Conservation (phyloP, 23 tunicate genomes). For the Ascidia mentula region DNA sequence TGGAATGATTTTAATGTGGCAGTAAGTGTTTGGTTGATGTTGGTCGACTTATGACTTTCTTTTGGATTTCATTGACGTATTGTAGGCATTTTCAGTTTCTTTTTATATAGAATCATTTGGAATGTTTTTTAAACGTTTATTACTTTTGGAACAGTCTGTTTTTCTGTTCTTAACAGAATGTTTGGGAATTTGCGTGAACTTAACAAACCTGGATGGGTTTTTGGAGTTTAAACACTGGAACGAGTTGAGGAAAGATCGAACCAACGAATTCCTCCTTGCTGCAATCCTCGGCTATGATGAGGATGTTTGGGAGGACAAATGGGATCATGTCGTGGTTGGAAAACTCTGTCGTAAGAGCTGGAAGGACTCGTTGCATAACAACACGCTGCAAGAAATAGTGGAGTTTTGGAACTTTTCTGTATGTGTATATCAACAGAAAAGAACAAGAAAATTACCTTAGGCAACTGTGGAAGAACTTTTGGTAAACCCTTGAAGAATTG, state of each 20-base stretch:
- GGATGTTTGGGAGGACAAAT: conserved; percentile 81
- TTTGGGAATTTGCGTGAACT: too few species aligned
- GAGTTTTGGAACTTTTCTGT: not conserved
- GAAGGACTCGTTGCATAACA: conserved; percentile 72
- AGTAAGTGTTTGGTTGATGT: too few species aligned
- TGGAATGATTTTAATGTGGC: too few species aligned
- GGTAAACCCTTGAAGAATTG: conserved; percentile 84
- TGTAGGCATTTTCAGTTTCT: too few species aligned
- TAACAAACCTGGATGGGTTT: conserved; percentile 82
- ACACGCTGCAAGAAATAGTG: conserved; percentile 45
- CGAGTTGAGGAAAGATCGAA: conserved; percentile 52
- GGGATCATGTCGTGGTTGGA: conserved; percentile 82
- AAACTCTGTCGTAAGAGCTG: conserved; percentile 66
- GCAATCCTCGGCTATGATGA: conserved; percentile 80
- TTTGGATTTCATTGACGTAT: too few species aligned
- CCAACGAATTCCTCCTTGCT: conserved; percentile 36
- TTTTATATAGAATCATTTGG: too few species aligned
- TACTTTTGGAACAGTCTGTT: too few species aligned
- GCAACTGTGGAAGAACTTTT: conserved; percentile 73
- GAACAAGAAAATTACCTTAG: conserved; percentile 46
- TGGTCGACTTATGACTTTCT: too few species aligned
- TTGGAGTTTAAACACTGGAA: conserved; percentile 91
- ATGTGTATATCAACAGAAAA: not conserved
- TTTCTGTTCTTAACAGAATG: too few species aligned
- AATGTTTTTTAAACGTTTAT: too few species aligned